Evolutionary conservation across 2,113 vertebrate species (phyloP).

Genomic region (Callionymus lyra): DNA sequence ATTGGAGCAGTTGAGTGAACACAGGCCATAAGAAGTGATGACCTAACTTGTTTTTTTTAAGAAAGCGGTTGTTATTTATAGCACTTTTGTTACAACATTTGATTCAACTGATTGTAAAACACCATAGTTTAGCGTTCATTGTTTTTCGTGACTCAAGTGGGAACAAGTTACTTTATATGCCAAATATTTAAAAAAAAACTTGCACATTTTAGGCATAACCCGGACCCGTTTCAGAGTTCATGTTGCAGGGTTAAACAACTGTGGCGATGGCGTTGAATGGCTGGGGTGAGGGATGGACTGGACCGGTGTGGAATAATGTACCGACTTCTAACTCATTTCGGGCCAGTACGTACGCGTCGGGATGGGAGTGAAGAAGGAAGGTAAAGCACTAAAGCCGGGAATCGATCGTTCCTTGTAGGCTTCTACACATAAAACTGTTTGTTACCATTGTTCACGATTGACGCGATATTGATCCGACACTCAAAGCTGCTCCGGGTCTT

Average conservation of each 20-base stretch:
- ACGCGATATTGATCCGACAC: constrained; percentile 40
- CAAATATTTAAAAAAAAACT: too few species aligned
- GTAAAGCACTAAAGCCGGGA: constrained; percentile 1
- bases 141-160: too few species aligned
- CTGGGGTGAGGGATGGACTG: constrained; percentile 7
- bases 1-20: too few species aligned
- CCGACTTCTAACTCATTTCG: constrained; percentile 17
- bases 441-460: constrained; percentile 32
- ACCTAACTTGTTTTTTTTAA: too few species aligned
- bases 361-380: background rate
- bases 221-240: too few species aligned
- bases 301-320: constrained; percentile 4
- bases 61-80: too few species aligned
- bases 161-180: too few species aligned
- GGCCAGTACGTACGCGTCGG: constrained; percentile 8
- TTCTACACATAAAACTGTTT: constrained; percentile 21
- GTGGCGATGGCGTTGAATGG: constrained; percentile 43
- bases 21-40: too few species aligned
- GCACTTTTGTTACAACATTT: too few species aligned
- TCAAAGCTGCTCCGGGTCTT: constrained; percentile 16
- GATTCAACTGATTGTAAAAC: too few species aligned
- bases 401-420: constrained; percentile 19
- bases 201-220: too few species aligned
- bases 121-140: too few species aligned
- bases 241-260: constrained; percentile 13